Base-by-base conservation (phyloP, 92 coral and sea anemone genomes). In the Virgularia gustaviana region DNA sequence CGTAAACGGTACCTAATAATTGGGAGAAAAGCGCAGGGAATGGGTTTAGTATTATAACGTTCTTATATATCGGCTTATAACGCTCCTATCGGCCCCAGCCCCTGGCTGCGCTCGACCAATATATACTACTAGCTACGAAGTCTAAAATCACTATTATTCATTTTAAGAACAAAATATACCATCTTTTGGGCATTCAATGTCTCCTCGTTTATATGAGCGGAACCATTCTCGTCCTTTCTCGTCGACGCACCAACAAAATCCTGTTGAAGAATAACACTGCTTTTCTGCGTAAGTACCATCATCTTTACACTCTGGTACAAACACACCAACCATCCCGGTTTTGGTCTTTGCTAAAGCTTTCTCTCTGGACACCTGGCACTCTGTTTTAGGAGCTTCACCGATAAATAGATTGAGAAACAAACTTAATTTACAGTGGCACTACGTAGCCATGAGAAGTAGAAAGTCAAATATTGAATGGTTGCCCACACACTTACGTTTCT, bases 171-270 rank as follows among this genome's bases (percentile, higher is more conserved):
- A 36, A 67, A 7, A 80, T 94, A 31, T 34, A 91, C 97, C 85
- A 51, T 83, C 51, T 39, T 57, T 44, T 12, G 73, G 70, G 51
- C 96, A 89, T 45, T 85, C 78, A 23, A 89, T 70, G n/a, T 32
- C 15, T 23, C 62, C 81, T 53, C 90, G 63, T 33, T 84, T 76
- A 47, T 89, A 74, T 3, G 97, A 81, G 25, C 89, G 91, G 49
- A 71, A 68, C 88, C 95, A 88, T 45, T 88, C 97, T 8, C 83
- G 76, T 32, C 96, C 97, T 75, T 79, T 83, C 20, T 55, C 52
- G 57, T 91, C 96, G 13, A 91, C 97, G 81, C 97, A 91, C 97
- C 97, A 91, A 56, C 97, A 91, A 71, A 80, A 90, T 9, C 97
- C 97, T 39, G 91, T 88, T 16, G 97, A 91, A 19, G 80, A 70